phyloP scores from a whole-genome alignment of 2,888 invertebrate genomes.

The Sinhomidia bicolor region DNA sequence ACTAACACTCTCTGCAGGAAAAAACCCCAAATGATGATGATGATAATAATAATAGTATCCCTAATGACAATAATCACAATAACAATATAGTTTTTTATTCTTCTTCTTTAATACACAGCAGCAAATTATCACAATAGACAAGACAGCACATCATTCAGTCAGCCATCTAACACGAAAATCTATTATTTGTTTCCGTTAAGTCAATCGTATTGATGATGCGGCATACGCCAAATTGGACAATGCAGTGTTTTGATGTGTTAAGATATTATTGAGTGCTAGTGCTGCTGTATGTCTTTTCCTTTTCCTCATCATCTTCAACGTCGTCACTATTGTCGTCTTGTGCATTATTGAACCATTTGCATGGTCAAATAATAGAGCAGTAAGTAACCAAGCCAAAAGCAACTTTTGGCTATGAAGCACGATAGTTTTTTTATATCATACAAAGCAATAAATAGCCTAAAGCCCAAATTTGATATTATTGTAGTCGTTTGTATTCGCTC shows the following conservation, averaged over 20 bases:
- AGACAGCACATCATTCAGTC: neutral
- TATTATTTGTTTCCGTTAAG: conserved; percentile 8
- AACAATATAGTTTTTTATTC: neutral
- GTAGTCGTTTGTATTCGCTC: neutral
- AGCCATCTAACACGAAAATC: neutral
- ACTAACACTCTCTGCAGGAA: neutral
- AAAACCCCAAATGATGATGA: neutral
- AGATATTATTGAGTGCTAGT: neutral
- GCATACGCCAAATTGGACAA: neutral
- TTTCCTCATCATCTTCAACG: neutral
- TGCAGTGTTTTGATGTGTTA: neutral
- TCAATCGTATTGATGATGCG: neutral
- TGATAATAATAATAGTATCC: neutral
- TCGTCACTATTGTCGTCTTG: neutral
- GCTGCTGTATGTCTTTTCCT: neutral
- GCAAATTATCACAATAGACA: conserved; percentile 1
- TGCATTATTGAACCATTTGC: conserved; percentile 10
- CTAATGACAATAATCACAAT: conserved; percentile 6
- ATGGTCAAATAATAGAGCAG: conserved; percentile 20
- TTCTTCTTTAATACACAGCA: conserved; percentile 1
- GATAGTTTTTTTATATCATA: neutral
- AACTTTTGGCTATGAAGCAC: neutral
- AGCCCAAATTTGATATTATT: neutral
- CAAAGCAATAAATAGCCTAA: neutral
- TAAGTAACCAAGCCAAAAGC: neutral